Evolutionary conservation across 2,113 vertebrate genomes (phyloP).

Genomic region (Phalacrocorax brasilianus): DNA sequence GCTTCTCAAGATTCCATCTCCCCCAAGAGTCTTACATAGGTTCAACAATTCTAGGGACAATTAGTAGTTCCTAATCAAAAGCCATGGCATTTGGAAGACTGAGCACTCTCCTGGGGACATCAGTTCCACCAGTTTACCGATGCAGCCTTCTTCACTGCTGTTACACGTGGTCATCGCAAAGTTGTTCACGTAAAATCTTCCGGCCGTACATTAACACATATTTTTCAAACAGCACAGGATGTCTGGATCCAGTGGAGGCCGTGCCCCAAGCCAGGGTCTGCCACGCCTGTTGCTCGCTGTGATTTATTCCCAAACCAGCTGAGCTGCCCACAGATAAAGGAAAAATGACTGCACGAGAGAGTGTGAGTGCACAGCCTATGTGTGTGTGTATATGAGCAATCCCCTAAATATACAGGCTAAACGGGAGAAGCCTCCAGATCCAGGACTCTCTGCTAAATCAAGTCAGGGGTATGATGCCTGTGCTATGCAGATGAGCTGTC

Average conservation of each 20-base stretch:
- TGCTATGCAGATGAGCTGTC: constrained; percentile 62
- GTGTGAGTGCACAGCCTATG: accelerated
- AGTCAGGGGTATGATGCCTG: constrained; percentile 36
- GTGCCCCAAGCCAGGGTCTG: not conserved
- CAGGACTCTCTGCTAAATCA: constrained; percentile 34
- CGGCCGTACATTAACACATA: accelerated
- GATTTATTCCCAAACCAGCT: not conserved
- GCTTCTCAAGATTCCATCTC: not conserved
- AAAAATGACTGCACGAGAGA: not conserved
- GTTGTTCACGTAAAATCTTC: not conserved
- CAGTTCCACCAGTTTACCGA: not conserved
- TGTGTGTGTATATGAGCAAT: not conserved
- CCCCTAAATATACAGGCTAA: not conserved
- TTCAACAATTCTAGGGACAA: not conserved
- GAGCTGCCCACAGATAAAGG: not conserved
- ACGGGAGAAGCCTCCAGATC: constrained; percentile 21
- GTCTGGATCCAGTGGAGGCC: not conserved
- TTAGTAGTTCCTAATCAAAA: not conserved
- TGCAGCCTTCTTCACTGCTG: not conserved
- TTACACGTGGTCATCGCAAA: accelerated
- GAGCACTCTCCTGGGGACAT: not conserved
- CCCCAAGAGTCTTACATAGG: not conserved
- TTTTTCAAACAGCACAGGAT: not conserved
- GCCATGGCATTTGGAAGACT: not conserved
- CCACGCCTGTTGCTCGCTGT: accelerated